Base-by-base conservation (phyloP, 2,797 vertebrate species). In the Borostomias antarcticus region DNA sequence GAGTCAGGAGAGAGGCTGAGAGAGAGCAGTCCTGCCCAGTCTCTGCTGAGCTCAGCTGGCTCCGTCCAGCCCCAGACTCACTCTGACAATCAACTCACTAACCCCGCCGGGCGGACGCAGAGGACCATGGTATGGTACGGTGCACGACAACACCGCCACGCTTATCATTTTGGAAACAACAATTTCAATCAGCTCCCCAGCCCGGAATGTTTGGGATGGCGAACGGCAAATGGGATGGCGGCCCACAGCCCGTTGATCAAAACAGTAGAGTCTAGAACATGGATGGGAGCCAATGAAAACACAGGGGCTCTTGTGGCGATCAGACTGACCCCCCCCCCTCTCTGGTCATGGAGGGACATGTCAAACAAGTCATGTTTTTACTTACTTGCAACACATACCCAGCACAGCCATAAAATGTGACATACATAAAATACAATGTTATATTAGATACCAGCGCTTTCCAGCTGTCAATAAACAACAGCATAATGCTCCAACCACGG, bases 331-430 rank as follows among this genome's bases (percentile, higher is more conserved):
- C n/a, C n/a, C n/a, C n/a, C n/a, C n/a, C n/a, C n/a, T n/a, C n/a
- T n/a, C n/a, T n/a, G n/a, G n/a, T n/a, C n/a, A n/a, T n/a, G n/a
- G n/a, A n/a, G n/a, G n/a, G n/a, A n/a, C n/a, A n/a, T n/a, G n/a
- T n/a, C n/a, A n/a, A n/a, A n/a, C n/a, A 52, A 67, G 19, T 43
- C 26, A 19, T 74, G 69, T 66, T 82, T 79, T 79, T 30, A 74
- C 83, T 81, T 79, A 79, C 58, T 69, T 30, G 68, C 40, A 70
- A 69, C 76, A 67, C 37, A 69, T 64, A 68, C 54, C 35, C 43
- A 76, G 70, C 10, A 71, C 23, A 69, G 37, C 51, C 63, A 75
- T 74, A 72, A 70, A 58, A 66, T 70, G 29, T n/a, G n/a, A 69
- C 35, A 48, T n/a, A n/a, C n/a, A n/a, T n/a, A n/a, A n/a, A n/a